Evolutionary conservation across 2,888 invertebrate species (phyloP).

Genomic region (Oscheius sp.): DNA sequence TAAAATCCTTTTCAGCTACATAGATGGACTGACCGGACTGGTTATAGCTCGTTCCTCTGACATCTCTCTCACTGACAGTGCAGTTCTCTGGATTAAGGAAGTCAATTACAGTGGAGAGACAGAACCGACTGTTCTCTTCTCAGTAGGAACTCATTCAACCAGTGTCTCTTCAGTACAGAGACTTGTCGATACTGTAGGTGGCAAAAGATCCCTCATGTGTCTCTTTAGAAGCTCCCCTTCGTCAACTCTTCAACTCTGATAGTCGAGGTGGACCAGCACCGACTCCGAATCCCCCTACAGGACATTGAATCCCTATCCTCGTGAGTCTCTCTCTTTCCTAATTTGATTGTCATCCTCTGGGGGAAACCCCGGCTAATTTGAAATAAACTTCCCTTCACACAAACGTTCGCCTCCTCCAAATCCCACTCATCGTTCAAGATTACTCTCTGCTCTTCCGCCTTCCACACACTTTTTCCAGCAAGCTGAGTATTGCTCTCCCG

Average conservation of each 20-base stretch:
- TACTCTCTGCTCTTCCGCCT: neutral
- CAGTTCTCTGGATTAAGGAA: conserved; percentile 13
- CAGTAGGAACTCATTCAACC: conserved; percentile 22
- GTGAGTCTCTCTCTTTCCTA: conserved; percentile 11
- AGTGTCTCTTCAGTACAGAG: neutral
- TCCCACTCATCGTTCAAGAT: no score
- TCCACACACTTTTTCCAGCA: conserved; percentile 11
- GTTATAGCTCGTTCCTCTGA: conserved; percentile 31
- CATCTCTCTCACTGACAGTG: conserved; percentile 2
- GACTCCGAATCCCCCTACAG: conserved; percentile 22
- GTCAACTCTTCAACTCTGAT: conserved; percentile 3
- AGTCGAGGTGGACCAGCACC: conserved; percentile 21
- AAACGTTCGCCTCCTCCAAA: no score
- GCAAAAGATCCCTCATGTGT: neutral
- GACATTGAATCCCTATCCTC: conserved; percentile 27
- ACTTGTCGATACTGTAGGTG: neutral
- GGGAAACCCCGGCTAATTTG: neutral
- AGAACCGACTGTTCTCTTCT: neutral
- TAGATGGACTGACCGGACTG: conserved; percentile 33
- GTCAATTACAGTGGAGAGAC: neutral
- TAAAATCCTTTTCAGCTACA: conserved; percentile 28
- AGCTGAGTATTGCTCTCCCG: conserved; percentile 30
- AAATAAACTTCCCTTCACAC: no score
- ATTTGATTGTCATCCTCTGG: conserved; percentile 7
- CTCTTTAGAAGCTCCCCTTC: conserved; percentile 18